Conservation (phyloP, 2,888 invertebrate species). For the Tiliacea aurago region DNA sequence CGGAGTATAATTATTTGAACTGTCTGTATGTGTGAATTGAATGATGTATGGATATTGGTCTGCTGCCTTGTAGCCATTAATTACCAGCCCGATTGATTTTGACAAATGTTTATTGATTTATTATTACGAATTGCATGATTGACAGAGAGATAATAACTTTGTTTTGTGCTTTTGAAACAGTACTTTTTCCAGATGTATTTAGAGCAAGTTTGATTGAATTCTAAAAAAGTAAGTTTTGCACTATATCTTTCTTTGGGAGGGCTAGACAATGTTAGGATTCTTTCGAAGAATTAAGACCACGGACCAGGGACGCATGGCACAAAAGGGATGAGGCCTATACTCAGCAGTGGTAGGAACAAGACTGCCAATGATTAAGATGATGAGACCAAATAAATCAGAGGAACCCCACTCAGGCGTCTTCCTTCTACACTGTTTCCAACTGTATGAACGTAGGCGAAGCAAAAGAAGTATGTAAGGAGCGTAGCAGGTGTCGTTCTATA, state of each 20-base stretch:
- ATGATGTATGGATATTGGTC: constrained; percentile 26
- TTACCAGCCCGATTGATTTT: constrained; percentile 45
- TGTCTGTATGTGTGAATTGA: constrained; percentile 47
- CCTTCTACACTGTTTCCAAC: neutral
- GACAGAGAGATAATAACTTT: constrained; percentile 6
- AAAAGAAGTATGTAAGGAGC: no score
- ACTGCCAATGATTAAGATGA: no score
- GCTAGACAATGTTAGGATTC: neutral
- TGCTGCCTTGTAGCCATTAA: constrained; percentile 37
- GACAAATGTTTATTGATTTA: constrained; percentile 52
- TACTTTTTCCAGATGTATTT: neutral
- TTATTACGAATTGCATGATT: constrained; percentile 20
- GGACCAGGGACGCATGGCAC: no score
- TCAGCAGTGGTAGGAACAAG: no score
- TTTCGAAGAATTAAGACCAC: no score
- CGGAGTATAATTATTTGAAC: constrained; percentile 7
- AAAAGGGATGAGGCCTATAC: no score
- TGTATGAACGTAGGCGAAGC: no score
- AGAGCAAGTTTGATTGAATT: neutral
- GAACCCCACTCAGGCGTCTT: no score
- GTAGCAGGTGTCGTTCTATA: no score
- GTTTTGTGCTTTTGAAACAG: neutral
- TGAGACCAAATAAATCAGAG: neutral
- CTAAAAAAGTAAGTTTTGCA: neutral
- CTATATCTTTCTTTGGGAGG: neutral